Evolutionary conservation across 2,113 vertebrate genomes (phyloP), one percentile per base, ranked within the genome.

Genomic region (Prunella himalayana): DNA sequence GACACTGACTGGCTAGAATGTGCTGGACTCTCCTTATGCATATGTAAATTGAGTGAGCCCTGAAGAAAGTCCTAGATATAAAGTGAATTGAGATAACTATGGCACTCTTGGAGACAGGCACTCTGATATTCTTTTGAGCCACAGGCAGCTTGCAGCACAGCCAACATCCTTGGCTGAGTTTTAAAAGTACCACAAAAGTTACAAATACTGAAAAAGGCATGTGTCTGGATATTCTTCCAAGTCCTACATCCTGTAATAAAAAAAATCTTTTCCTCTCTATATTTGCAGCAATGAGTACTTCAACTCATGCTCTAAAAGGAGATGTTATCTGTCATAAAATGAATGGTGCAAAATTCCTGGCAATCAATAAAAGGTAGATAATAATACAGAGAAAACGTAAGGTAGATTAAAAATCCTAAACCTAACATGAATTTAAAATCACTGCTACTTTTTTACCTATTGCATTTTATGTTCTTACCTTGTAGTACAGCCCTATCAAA

Each of bases 1-100:
- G 15, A 45, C 28, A 25, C 16, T 1, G 3, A 8, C 0, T 0
- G 5, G 21, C 73, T 37, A 35, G 14, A 70, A 49, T 31, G 30
- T 7, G 11, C 21, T 42, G 23, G 8, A n/a, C 9, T 23, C 5
- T 41, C 28, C 60, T 63, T 28, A 39, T 31, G 21, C 8, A 24
- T 9, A 24, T 9, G 13, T 10, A 42, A 80, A 56, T 15, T 13
- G n/a, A 64, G 10, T 5, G 7, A 73, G 21, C 2, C 9, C 30
- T 35, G 33, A 24, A 47, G 19, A 80, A 50, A 11, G 28, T 2
- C 23, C 7, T 15, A 41, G 18, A 15, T 17, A 49, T 4, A 50
- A 73, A 44, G 30, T 27, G 47, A 70, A 50, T 4, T 73, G 44
- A 72, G 41, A 13, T 56, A 53, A 30, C n/a, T 22, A 8, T 3